Evolutionary conservation across 1,140 invertebrate species (phyloP).

Genomic region (Eupristina koningsbergeri): DNA sequence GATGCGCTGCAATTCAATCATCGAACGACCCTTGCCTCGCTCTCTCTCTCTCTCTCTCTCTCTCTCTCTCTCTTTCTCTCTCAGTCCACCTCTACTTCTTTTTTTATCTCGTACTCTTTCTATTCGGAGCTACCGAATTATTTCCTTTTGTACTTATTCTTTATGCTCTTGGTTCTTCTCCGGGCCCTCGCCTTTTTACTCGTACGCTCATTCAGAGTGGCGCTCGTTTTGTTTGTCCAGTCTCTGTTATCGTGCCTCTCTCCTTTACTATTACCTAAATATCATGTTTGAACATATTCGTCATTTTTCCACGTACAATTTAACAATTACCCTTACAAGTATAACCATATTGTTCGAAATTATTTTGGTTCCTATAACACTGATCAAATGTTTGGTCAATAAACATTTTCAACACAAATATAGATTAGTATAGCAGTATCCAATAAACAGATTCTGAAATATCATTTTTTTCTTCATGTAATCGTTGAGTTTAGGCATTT

Average conservation of each 20-base stretch:
- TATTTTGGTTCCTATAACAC: too few species aligned
- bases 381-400: too few species aligned
- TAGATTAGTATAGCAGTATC: too few species aligned
- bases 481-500: too few species aligned
- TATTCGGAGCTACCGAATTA: constrained; percentile 23
- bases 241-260: not conserved
- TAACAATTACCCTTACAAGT: too few species aligned
- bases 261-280: too few species aligned
- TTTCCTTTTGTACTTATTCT: not conserved
- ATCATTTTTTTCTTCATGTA: too few species aligned
- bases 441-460: too few species aligned
- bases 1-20: constrained; percentile 45
- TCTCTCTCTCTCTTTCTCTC: not conserved
- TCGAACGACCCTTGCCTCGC: not conserved
- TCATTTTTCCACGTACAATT: too few species aligned
- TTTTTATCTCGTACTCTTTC: not conserved
- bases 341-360: too few species aligned
- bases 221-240: not conserved
- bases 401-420: too few species aligned
- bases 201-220: not conserved
- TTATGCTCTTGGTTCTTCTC: not conserved
- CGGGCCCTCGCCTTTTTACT: not conserved
- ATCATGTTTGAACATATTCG: too few species aligned
- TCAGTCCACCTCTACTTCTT: not conserved
- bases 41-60: not conserved